Evolutionary conservation across 1,140 invertebrate species (phyloP).

Genomic region (Pachyrhynchus sulphureomaculatus): DNA sequence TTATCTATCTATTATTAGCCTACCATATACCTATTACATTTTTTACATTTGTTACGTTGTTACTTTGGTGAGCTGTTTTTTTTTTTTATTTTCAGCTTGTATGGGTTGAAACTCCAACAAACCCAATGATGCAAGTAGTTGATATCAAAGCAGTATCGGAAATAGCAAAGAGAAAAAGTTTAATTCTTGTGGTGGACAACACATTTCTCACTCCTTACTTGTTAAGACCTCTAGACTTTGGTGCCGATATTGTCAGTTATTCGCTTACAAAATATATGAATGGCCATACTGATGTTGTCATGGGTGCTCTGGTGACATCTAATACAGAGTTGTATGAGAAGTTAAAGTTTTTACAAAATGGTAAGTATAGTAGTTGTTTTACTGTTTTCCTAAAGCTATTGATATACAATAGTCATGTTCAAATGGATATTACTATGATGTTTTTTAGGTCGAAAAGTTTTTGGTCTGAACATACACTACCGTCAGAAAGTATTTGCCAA

Average conservation of each 20-base stretch:
- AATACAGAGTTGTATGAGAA: constrained; percentile 69
- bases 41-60: too few species aligned
- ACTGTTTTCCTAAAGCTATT: too few species aligned
- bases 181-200: constrained; percentile 93
- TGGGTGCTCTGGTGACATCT: constrained; percentile 85
- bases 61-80: too few species aligned
- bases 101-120: constrained; percentile 98
- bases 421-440: too few species aligned
- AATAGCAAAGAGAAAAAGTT: constrained; percentile 60
- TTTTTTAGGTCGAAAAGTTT: too few species aligned
- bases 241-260: constrained; percentile 90
- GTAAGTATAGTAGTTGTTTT: constrained; percentile 56
- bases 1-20: too few species aligned
- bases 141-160: constrained; percentile 81
- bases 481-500: too few species aligned
- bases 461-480: too few species aligned
- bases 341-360: constrained; percentile 87
- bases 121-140: constrained; percentile 88
- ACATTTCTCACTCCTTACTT: constrained; percentile 97
- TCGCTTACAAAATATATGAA: constrained; percentile 99
- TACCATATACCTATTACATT: too few species aligned
- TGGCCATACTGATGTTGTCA: constrained; percentile 96
- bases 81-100: constrained; percentile 55
- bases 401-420: too few species aligned
- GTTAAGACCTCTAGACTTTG: constrained; percentile 86